Conservation (phyloP, 2,797 vertebrate genomes). For the Hirundo rustica region DNA sequence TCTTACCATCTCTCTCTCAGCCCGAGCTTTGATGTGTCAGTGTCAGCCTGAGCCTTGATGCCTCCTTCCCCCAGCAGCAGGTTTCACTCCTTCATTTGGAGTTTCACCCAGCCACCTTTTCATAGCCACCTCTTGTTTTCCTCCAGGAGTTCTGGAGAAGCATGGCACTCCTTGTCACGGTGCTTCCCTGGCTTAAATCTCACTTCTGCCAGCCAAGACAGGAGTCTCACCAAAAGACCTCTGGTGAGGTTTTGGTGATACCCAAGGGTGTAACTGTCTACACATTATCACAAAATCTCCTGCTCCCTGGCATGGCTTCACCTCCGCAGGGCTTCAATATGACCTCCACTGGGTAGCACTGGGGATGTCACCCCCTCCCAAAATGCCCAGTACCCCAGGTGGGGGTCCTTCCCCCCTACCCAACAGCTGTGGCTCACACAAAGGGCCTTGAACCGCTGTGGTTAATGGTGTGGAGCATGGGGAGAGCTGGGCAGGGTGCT, state of each 20-base stretch:
- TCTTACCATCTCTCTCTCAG: slow-evolving; percentile 24
- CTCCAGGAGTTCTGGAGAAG: background rate
- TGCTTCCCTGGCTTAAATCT: background rate
- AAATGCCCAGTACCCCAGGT: accelerated
- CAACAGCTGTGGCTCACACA: background rate
- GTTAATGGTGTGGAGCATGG: background rate
- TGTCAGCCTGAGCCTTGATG: background rate
- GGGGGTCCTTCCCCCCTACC: background rate
- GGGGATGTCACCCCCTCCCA: background rate
- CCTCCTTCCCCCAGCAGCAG: background rate
- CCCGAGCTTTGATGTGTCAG: background rate
- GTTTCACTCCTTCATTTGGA: background rate
- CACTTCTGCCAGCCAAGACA: background rate
- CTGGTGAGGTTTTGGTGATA: background rate
- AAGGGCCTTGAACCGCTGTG: background rate
- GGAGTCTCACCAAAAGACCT: background rate
- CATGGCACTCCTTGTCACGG: accelerated
- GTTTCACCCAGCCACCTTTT: background rate
- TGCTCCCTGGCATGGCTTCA: background rate
- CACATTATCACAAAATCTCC: background rate
- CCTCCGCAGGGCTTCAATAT: background rate
- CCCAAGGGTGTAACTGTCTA: background rate
- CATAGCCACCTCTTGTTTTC: background rate
- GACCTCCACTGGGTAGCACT: background rate
- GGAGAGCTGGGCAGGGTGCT: background rate